phyloP scores from a whole-genome alignment of 2,888 invertebrate genomes.

The Physocephala rufipes region DNA sequence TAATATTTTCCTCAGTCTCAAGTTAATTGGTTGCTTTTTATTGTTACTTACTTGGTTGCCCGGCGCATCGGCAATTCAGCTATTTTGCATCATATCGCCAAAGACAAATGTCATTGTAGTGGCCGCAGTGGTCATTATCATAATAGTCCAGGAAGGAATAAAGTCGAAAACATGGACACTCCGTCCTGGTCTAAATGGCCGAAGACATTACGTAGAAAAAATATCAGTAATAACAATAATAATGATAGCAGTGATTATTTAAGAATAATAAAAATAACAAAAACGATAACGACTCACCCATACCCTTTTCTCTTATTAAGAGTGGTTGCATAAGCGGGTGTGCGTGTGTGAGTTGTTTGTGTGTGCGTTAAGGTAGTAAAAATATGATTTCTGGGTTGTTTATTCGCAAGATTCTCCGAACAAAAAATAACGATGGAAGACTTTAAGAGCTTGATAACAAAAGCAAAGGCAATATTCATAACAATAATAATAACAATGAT shows the following conservation, averaged over 20 bases:
- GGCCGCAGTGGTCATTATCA: no score
- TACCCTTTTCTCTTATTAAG: neutral
- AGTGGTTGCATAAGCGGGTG: neutral
- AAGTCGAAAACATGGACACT: neutral
- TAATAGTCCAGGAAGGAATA: no score
- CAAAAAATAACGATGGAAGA: neutral
- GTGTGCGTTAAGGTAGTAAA: slow-evolving; percentile 21
- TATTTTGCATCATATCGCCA: neutral
- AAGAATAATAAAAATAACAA: slow-evolving; percentile 19
- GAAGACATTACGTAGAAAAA: slow-evolving; percentile 17
- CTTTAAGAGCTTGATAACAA: no score
- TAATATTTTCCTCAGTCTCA: no score
- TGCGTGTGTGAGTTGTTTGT: neutral
- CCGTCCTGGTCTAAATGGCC: neutral
- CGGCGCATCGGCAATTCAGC: slow-evolving; percentile 1
- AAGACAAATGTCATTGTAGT: no score
- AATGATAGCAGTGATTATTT: slow-evolving; percentile 25
- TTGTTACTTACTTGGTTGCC: neutral
- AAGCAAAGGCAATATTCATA: slow-evolving; percentile 7
- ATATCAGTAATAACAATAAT: slow-evolving; percentile 5
- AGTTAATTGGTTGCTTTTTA: no score
- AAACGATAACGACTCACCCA: neutral
- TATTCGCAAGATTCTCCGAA: neutral
- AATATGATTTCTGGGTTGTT: slow-evolving; percentile 26
- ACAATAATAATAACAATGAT: slow-evolving; percentile 21